phyloP scores from a whole-genome alignment of 2,113 vertebrate genomes.

The Sigmodon hispidus region DNA sequence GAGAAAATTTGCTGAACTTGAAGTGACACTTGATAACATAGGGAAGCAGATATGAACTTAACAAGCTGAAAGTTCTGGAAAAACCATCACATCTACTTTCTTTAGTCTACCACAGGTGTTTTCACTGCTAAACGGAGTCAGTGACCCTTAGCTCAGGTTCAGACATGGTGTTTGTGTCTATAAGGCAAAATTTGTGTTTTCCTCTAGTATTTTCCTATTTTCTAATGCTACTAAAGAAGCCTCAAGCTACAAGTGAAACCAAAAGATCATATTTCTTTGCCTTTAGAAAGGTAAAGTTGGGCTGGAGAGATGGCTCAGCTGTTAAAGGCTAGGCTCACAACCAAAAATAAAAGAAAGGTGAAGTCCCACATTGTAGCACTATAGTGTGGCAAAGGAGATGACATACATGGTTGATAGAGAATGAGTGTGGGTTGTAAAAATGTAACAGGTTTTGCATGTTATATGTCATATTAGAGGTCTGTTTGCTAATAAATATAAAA shows the following conservation, averaged over 20 bases:
- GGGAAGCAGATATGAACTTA: conserved; percentile 9
- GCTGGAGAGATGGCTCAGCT: too few relatives aligned
- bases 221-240: not conserved
- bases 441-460: not conserved
- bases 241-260: not conserved
- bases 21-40: conserved; percentile 10
- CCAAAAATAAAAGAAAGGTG: too few relatives aligned
- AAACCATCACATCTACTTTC: conserved; percentile 3
- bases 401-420: not conserved
- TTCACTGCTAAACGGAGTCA: not conserved
- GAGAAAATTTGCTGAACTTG: conserved; percentile 33
- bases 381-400: not conserved
- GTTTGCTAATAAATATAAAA: not conserved
- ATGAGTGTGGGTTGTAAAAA: not conserved
- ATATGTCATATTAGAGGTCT: not conserved
- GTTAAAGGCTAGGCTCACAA: too few relatives aligned
- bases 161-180: not conserved
- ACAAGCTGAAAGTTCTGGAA: conserved; percentile 18
- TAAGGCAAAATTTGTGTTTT: not conserved
- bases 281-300: not conserved
- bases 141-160: not conserved
- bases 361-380: not conserved
- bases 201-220: not conserved
- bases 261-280: not conserved
- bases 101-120: not conserved